Conservation (phyloP, 2,888 invertebrate species). For the Brassicogethes aeneus region DNA sequence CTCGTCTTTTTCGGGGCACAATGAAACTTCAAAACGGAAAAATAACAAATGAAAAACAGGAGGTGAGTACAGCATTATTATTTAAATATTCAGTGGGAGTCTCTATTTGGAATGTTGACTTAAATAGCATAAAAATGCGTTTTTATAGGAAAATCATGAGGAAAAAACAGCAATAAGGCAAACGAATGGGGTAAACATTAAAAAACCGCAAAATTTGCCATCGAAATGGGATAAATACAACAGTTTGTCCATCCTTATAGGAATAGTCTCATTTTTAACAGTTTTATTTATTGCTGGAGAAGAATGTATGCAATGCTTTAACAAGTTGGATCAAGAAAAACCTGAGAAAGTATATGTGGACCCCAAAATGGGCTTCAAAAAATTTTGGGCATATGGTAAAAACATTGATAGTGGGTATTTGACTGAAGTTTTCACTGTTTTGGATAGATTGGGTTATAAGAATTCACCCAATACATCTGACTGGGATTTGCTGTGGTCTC, state of each 20-base stretch:
- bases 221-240: constrained; percentile 8
- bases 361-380: constrained; percentile 19
- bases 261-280: constrained; percentile 19
- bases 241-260: constrained; percentile 16
- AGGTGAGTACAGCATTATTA: no score
- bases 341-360: constrained; percentile 3
- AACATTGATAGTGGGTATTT: constrained; percentile 59
- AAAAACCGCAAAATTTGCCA: no score
- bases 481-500: constrained; percentile 91
- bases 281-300: constrained; percentile 25
- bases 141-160: no score
- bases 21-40: no score
- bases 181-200: no score
- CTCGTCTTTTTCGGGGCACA: neutral
- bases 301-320: constrained; percentile 27
- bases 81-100: no score
- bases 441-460: constrained; percentile 67
- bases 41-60: no score
- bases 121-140: no score
- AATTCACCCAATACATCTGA: constrained; percentile 37
- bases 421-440: constrained; percentile 70
- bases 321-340: constrained; percentile 10
- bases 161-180: no score
- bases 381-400: constrained; percentile 53
- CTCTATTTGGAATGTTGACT: no score